Percentiles rank a stretch among this genome's conserved stretches.
Conservation (phyloP, 2,797 vertebrate species). For the Coccyzus lansbergi region DNA sequence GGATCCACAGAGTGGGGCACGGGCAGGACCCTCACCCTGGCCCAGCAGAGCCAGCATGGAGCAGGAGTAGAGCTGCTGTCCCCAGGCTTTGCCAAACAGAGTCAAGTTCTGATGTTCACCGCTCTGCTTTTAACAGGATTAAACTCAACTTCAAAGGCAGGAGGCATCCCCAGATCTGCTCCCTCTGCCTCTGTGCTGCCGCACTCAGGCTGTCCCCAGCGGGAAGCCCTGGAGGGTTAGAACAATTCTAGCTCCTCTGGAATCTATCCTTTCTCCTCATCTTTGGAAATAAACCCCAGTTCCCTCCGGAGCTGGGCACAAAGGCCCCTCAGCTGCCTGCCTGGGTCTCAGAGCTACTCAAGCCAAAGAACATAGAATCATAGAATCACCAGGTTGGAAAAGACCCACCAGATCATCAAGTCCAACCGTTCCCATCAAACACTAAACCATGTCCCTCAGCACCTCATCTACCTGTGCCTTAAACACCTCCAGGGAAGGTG, state of each 20-base stretch:
- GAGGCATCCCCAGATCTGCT: neutral
- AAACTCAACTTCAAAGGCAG: conserved; percentile 6
- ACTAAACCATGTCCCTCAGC: too few species aligned
- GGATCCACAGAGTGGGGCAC: neutral
- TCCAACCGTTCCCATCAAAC: too few species aligned
- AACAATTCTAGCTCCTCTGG: neutral
- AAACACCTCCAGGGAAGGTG: too few species aligned
- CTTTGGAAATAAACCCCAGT: neutral
- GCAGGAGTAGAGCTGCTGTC: neutral
- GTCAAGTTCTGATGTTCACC: neutral
- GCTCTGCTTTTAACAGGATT: conserved; percentile 2
- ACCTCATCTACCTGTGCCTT: too few species aligned
- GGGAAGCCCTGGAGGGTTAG: neutral
- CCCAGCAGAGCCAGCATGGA: neutral
- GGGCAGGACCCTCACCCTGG: neutral
- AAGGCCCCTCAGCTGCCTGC: neutral
- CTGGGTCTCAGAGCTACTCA: neutral
- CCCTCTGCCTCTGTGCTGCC: neutral
- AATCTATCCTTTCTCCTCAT: neutral
- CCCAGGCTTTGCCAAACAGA: neutral
- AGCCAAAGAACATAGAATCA: neutral
- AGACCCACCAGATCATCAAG: too few species aligned
- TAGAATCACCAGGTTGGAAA: too few species aligned
- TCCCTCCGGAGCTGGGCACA: neutral
- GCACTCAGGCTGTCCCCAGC: neutral